Base-by-base conservation (phyloP, 2,797 vertebrate genomes). In the Triplophysa yarkandensis region DNA sequence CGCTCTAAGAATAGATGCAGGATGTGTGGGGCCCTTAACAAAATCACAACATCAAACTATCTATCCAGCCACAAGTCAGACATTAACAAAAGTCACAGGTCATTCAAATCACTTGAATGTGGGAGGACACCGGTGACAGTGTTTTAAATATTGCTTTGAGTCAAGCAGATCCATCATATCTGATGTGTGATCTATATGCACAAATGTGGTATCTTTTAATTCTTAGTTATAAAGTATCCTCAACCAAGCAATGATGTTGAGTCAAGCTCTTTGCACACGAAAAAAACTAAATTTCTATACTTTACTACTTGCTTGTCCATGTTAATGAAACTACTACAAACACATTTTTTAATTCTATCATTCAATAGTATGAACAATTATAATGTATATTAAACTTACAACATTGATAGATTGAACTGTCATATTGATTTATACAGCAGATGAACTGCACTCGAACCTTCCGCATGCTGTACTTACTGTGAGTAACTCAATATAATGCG, bases 1-100 rank as follows among this genome's bases (percentile, higher is more conserved):
- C 69, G 17, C 39, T 87, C 92, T 94, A 93, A 93, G 94, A 94
- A 94, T 94, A 96, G 91, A 85, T 13, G 21, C 76, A 86, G 77
- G 85, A 84, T 44, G 64, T 50, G 67, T 36, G 27, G 60, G 39
- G 43, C 55, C 41, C 52, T 80, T 78, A 70, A 66, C 66, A 71
- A 60, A 76, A 41, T 73, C 14, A 54, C 44, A 73, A 39, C 63
- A 28, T 19, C 32, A 74, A 39, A 74, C 16, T 10, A 39, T 21
- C 6, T 48, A 30, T 36, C 52, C 48, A 63, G 34, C 60, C 46
- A 30, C 60, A 52, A 54, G 32, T 52, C 61, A 71, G 28, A 71
- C 6, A 27, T 17, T 21, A 39, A 41, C 44, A 43, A 58, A 73
- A 36, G 48, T 74, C 50, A n/a, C 27, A 57, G 52, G 71, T 66